Evolutionary conservation across 1,140 invertebrate species (phyloP), one percentile per base, ranked within the genome.

Genomic region (Caenorhabditis inopinata): DNA sequence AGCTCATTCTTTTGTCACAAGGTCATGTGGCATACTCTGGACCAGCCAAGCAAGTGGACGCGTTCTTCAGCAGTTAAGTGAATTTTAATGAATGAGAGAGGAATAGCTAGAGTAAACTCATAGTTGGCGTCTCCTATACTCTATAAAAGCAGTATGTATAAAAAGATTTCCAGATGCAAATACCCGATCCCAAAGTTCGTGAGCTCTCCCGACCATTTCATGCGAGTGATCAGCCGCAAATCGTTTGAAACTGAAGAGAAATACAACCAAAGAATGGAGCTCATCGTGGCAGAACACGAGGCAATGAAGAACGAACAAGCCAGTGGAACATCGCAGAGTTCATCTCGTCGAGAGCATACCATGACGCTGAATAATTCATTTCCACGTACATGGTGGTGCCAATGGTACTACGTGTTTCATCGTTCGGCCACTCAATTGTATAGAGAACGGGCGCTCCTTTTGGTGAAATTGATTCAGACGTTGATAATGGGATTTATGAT

Each of bases 1-100:
- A 68, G 47, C 46, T 76, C 12, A 73, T 74, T 46, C 53, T 80
- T 7, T 27, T 97, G 92, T 93, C 95, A 0, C 94, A 96, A 87
- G 96, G 96, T 1, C 90, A 94, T 81, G 93, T 95, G 0, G 95
- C 94, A 0, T 97, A 94, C 89, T 91, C 96, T 76, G 96, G 96
- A 21, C 92, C 92, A 3, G 91, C 93, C 32, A 46, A 45, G 1
- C 32, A 38, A 5, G 58, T 49, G 25, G 32, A 51, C 14, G 46
- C 48, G 29, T 76, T 76, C 46, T 51, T 49, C 53, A 48, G 45
- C 6, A 51, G 29, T 45, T 48, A 32, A 5, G 21, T n/a, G n/a
- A n/a, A n/a, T n/a, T n/a, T n/a, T n/a, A n/a, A n/a, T n/a, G n/a
- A n/a, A n/a, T n/a, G n/a, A n/a, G n/a, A n/a, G n/a, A n/a, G n/a